Base-by-base conservation (phyloP, 2,113 vertebrate species). In the Calonectris borealis region DNA sequence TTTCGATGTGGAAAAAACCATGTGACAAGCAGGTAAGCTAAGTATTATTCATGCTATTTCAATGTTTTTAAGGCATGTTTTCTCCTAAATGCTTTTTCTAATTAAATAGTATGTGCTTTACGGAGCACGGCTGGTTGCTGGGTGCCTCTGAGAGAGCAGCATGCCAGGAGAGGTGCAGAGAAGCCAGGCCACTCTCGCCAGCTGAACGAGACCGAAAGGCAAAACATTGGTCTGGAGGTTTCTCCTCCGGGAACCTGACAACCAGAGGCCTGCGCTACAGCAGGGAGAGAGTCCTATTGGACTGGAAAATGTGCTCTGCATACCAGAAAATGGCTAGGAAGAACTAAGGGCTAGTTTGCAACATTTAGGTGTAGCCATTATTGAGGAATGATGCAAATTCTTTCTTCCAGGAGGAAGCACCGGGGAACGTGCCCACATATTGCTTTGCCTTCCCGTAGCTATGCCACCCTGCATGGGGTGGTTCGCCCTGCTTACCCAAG, bases 371-470 rank as follows among this genome's bases (percentile, higher is more conserved):
- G 60, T n/a, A 83, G 34, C 48, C 3, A 44, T 66, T 86, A 65
- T 49, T 91, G 51, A 87, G 65, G 77, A 92, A 72, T 54, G 57
- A 94, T 91, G 93, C 57, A 94, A 96, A 95, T 89, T 64, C 65
- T 83, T 83, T 76, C 57, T 92, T 92, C 65, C 62, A 93, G 62
- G 57, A 93, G 73, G 80, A 92, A 96, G 78, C 49, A 57, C 5
- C 0, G 2, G 16, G 32, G 49, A 89, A 84, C 1, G 2, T 95
- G 62, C 70, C 48, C 66, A 36, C 24, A 73, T 60, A 14, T 4
- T 77, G 64, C 22, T 91, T 88, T 88, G 49, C 31, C 8, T 79
- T 76, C 34, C 27, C 4, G 4, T 40, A 64, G 66, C 13, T 49
- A 12, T 68, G 46, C 17, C 36, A 51, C 57, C 25, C 24, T 82